Evolutionary conservation across 1,140 invertebrate genomes (phyloP).

Genomic region (Drosophila teissieri): DNA sequence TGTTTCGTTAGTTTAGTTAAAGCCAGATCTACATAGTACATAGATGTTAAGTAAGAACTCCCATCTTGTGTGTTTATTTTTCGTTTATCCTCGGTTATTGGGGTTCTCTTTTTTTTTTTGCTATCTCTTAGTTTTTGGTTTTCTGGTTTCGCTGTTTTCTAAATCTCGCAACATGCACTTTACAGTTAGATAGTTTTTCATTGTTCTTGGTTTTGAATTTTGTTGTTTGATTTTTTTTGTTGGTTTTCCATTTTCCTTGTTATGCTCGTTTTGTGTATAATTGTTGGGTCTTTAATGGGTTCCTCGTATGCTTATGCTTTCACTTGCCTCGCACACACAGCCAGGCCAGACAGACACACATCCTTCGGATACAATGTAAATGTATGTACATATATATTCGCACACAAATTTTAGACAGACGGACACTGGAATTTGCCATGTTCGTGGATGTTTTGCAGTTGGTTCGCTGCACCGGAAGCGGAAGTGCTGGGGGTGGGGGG

Average conservation of each 20-base stretch:
- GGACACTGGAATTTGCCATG: slow-evolving; percentile 11
- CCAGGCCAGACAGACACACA: slow-evolving; percentile 13
- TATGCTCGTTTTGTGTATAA: slow-evolving; percentile 8
- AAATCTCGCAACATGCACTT: slow-evolving; percentile 23
- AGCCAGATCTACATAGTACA: slow-evolving; percentile 39
- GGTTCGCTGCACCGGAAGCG: slow-evolving; percentile 17
- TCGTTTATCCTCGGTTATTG: slow-evolving; percentile 1
- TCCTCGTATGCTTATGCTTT: not conserved
- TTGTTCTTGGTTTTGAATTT: slow-evolving; percentile 8
- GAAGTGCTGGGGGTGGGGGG: slow-evolving; percentile 1
- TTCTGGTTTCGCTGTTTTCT: slow-evolving; percentile 20
- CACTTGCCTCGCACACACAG: slow-evolving; percentile 15
- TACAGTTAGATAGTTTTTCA: slow-evolving; percentile 32
- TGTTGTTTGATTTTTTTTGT: too few relatives aligned
- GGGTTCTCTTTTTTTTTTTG: not conserved
- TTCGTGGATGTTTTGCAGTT: slow-evolving; percentile 4
- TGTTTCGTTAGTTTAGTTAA: slow-evolving; percentile 50
- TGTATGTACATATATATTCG: not conserved
- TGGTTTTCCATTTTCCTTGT: not conserved
- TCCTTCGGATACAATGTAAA: slow-evolving; percentile 2
- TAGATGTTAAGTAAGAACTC: slow-evolving; percentile 26
- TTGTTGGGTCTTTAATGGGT: slow-evolving; percentile 9
- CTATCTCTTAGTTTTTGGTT: slow-evolving; percentile 6
- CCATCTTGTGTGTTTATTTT: slow-evolving; percentile 12
- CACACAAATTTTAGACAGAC: slow-evolving; percentile 12